Conservation (phyloP, 1,140 invertebrate species). For the Hyles vespertilio region DNA sequence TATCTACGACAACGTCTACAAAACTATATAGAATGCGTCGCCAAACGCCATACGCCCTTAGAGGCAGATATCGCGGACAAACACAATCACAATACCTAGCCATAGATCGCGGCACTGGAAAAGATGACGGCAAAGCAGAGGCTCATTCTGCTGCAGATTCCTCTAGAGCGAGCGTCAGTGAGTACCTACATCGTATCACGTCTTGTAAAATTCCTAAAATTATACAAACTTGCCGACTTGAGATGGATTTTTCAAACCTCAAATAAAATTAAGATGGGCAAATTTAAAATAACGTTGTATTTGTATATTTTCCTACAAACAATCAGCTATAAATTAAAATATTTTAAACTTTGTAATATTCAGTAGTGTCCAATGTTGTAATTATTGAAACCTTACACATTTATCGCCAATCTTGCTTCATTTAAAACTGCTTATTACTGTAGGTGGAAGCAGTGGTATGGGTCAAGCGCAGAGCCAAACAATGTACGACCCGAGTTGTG, state of each 20-base stretch:
- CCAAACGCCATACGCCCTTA: conserved; percentile 27
- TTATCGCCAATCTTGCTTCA: not conserved
- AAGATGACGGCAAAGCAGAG: conserved; percentile 83
- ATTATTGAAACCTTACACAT: not conserved
- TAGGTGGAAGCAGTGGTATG: conserved; percentile 85
- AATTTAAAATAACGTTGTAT: too few relatives aligned
- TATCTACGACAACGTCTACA: conserved; percentile 11
- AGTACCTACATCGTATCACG: conserved; percentile 59
- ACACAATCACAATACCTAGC: conserved; percentile 89
- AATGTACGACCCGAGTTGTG: conserved; percentile 74
- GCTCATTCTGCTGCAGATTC: conserved; percentile 83
- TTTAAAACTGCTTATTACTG: conserved; percentile 19
- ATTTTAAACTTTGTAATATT: too few relatives aligned
- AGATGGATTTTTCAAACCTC: too few relatives aligned
- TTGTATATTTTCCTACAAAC: too few relatives aligned
- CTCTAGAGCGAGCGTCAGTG: conserved; percentile 85
- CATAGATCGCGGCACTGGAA: conserved; percentile 74
- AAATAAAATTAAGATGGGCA: too few relatives aligned
- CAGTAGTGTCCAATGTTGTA: not conserved
- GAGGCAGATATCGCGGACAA: conserved; percentile 79
- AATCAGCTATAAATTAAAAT: too few relatives aligned
- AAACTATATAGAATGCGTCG: conserved; percentile 32
- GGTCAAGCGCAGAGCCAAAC: conserved; percentile 88
- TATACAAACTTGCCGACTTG: too few relatives aligned
- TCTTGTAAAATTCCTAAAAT: too few relatives aligned